phyloP scores from a whole-genome alignment of 2,797 vertebrate genomes.

The Pangasius macronema region DNA sequence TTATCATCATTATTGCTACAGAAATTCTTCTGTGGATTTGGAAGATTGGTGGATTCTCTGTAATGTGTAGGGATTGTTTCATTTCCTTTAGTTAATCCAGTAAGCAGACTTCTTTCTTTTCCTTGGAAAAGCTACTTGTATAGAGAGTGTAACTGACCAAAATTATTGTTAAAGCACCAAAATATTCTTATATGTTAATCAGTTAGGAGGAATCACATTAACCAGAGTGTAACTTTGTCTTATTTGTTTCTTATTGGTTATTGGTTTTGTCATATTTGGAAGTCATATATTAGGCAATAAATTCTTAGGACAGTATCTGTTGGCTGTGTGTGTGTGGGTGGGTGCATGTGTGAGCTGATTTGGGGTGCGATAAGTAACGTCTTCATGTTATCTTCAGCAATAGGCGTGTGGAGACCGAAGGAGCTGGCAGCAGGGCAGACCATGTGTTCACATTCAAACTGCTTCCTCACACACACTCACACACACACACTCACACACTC shows the following conservation, averaged over 20 bases:
- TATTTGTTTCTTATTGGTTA: not conserved
- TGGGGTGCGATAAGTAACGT: conserved; percentile 30
- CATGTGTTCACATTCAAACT: conserved; percentile 30
- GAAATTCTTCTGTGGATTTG: not conserved
- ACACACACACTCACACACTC: conserved; percentile 10
- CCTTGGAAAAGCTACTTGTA: not conserved
- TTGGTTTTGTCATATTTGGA: not conserved
- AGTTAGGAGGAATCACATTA: no score
- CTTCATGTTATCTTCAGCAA: conserved; percentile 8
- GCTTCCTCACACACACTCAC: conserved; percentile 5
- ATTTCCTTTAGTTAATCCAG: not conserved
- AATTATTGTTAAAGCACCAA: not conserved
- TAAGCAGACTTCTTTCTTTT: not conserved
- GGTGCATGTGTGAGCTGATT: conserved; percentile 13
- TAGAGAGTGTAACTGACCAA: not conserved
- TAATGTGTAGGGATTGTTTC: not conserved
- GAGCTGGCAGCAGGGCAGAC: conserved; percentile 13
- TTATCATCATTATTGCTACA: not conserved
- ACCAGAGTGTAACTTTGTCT: not conserved
- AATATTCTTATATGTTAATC: not conserved
- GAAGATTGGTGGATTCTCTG: not conserved
- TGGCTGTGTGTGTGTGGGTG: conserved; percentile 8
- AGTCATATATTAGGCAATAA: no score
- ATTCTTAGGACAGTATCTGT: no score
- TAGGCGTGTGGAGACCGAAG: conserved; percentile 12